These are phyloP conservation scores for Trissolcus basalis DNA, from an alignment of 1,140 invertebrate genomes.

Conservation along the genomic window DNA sequence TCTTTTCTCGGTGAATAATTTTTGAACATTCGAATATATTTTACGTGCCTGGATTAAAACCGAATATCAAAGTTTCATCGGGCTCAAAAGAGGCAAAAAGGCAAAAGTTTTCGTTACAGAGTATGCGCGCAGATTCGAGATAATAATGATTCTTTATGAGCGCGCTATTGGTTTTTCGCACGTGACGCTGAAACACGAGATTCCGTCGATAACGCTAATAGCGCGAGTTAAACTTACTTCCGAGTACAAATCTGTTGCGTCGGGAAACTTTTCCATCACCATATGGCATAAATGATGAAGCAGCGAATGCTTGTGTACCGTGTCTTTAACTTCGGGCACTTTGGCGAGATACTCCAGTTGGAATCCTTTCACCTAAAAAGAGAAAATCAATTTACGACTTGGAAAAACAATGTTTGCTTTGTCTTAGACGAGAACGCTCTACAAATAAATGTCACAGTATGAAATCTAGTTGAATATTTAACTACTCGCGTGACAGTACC, in stretches of 20 bases:
- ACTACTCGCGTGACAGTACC: no score
- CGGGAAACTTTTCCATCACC: conserved; percentile 96
- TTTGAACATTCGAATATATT: no score
- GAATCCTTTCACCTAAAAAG: conserved; percentile 91
- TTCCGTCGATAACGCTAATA: conserved; percentile 5
- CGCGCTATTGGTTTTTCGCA: conserved; percentile 14
- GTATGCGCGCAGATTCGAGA: neutral
- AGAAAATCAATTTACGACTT: conserved; percentile 18
- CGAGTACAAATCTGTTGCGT: conserved; percentile 96
- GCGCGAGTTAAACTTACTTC: conserved; percentile 81
- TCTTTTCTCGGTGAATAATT: no score
- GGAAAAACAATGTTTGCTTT: conserved; percentile 1
- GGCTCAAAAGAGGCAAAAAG: no score
- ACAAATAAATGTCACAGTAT: no score
- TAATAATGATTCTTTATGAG: conserved; percentile 16
- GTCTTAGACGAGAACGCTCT: no score
- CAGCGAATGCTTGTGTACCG: conserved; percentile 98
- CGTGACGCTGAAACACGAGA: conserved; percentile 1
- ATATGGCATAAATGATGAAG: conserved; percentile 98
- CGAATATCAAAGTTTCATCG: no score
- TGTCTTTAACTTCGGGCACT: conserved; percentile 99
- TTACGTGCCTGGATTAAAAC: no score
- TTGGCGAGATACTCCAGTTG: conserved; percentile 98
- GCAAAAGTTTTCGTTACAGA: no score
- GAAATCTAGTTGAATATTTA: neutral